These are phyloP conservation scores for Dioctria rufipes DNA, from an alignment of 2,888 invertebrate genomes.

Conservation along the genomic window DNA sequence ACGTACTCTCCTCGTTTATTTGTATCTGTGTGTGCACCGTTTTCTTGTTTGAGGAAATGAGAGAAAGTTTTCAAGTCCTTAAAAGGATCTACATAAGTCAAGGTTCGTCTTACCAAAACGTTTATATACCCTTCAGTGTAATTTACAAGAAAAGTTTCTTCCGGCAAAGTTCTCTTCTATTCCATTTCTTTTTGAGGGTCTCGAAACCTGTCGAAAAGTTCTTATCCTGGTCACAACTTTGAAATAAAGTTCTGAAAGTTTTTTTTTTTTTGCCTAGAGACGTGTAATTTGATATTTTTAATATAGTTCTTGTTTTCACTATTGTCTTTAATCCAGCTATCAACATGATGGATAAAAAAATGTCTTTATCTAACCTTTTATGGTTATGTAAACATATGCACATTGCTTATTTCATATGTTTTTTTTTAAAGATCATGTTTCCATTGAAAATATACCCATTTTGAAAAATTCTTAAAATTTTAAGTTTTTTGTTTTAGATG, in stretches of 20 bases:
- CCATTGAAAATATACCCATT: too few relatives aligned
- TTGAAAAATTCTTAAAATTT: too few relatives aligned
- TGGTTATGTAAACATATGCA: too few relatives aligned
- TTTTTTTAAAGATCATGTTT: too few relatives aligned
- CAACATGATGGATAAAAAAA: too few relatives aligned
- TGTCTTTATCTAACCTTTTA: too few relatives aligned
- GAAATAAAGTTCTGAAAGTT: background rate
- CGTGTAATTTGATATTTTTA: constrained; percentile 8
- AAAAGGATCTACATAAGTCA: constrained; percentile 35
- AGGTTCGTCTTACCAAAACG: constrained; percentile 53
- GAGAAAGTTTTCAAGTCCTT: constrained; percentile 37
- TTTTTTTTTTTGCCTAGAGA: constrained; percentile 10
- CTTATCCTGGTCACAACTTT: constrained; percentile 36
- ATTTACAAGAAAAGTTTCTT: constrained; percentile 58
- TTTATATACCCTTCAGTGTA: constrained; percentile 58
- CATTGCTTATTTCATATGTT: too few relatives aligned
- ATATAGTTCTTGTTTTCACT: too few relatives aligned
- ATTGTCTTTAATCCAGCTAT: too few relatives aligned
- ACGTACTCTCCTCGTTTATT: background rate
- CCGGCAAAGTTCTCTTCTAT: constrained; percentile 16
- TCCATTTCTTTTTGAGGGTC: constrained; percentile 9
- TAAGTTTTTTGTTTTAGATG: too few relatives aligned
- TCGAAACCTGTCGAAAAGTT: constrained; percentile 34
- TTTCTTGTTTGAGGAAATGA: constrained; percentile 12
- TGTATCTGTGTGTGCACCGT: background rate